phyloP scores from a whole-genome alignment of 1,140 invertebrate genomes.

The Leptinotarsa lineolata region DNA sequence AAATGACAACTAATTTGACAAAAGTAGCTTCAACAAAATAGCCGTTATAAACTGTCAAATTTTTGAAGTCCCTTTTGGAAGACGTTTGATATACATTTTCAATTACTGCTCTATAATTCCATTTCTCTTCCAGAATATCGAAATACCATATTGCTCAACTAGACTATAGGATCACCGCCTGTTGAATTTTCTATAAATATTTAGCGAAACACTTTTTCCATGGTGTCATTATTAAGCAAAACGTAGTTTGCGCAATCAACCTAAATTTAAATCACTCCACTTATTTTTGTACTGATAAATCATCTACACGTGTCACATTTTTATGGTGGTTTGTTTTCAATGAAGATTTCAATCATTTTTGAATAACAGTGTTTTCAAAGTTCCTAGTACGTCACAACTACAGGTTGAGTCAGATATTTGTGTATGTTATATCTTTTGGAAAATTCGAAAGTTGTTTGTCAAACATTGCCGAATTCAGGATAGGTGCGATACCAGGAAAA shows the following conservation, averaged over 20 bases:
- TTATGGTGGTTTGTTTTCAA: constrained; percentile 1
- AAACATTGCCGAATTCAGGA: not conserved
- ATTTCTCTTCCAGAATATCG: too few relatives aligned
- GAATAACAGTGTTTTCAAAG: not conserved
- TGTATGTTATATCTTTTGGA: constrained; percentile 1
- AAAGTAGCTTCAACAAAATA: too few relatives aligned
- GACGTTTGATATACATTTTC: too few relatives aligned
- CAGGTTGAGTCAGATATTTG: not conserved
- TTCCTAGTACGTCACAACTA: constrained; percentile 3
- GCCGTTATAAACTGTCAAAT: too few relatives aligned
- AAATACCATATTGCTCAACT: too few relatives aligned
- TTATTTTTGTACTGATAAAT: not conserved
- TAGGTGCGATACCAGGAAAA: not conserved
- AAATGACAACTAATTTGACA: too few relatives aligned
- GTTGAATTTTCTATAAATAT: too few relatives aligned
- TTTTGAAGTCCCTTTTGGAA: too few relatives aligned
- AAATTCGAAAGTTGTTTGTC: not conserved
- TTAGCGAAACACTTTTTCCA: not conserved
- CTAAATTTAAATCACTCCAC: not conserved
- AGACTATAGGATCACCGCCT: too few relatives aligned
- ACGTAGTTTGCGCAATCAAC: not conserved
- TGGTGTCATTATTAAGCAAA: not conserved
- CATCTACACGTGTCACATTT: constrained; percentile 14
- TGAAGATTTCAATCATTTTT: not conserved
- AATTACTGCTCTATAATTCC: too few relatives aligned